A percentile compares a stretch with the other conserved stretches of the same genome.
These are phyloP conservation scores for Taxidea taxus DNA, from an alignment of 2,113 vertebrate species.

Conservation along the genomic window DNA sequence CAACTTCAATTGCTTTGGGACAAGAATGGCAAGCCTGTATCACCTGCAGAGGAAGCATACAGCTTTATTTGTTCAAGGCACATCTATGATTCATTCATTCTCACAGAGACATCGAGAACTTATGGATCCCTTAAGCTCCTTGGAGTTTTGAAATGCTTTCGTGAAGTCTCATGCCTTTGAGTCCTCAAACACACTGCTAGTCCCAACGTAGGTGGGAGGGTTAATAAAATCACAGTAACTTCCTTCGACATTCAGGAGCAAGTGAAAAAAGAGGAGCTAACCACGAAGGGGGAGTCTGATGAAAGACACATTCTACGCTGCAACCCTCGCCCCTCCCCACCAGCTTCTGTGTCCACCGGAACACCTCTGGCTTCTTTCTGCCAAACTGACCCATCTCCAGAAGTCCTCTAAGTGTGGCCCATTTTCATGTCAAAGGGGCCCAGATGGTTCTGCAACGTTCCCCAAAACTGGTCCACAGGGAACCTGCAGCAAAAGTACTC, in stretches of 20 bases:
- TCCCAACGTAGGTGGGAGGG: no score
- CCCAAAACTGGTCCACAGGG: neutral
- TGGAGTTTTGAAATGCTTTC: neutral
- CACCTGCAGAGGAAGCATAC: slow-evolving; percentile 83
- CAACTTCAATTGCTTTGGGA: slow-evolving; percentile 90
- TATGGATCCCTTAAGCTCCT: neutral
- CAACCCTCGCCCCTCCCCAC: neutral
- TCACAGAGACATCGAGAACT: neutral
- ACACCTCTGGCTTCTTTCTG: neutral
- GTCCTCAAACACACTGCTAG: neutral
- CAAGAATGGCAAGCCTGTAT: slow-evolving; percentile 89
- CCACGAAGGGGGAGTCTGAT: neutral
- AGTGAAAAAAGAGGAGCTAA: neutral
- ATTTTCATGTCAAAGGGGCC: neutral
- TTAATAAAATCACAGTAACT: neutral
- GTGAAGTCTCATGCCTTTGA: neutral
- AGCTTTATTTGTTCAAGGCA: neutral
- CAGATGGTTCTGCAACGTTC: neutral
- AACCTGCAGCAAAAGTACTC: neutral
- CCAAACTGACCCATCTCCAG: no score
- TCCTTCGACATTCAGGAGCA: neutral
- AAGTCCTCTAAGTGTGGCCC: neutral
- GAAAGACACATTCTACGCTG: neutral
- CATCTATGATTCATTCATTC: neutral
- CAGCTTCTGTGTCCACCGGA: neutral